phyloP scores from a whole-genome alignment of 1,140 invertebrate species.

The Leguminivora glycinivorella region DNA sequence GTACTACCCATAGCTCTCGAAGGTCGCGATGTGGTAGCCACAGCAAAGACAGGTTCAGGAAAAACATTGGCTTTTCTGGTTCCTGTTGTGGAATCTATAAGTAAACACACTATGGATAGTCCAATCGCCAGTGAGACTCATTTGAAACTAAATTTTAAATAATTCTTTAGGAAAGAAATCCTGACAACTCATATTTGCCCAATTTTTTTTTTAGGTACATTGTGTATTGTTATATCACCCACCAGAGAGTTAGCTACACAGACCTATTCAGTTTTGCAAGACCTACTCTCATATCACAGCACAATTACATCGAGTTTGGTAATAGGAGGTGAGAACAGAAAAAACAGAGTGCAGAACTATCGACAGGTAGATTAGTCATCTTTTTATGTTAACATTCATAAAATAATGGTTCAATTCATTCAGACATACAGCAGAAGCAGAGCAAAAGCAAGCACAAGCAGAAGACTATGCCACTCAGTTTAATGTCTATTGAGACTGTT shows the following conservation, averaged over 20 bases:
- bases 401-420: too few relatives aligned
- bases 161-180: too few relatives aligned
- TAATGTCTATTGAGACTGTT: too few relatives aligned
- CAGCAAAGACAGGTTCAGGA: constrained; percentile 93
- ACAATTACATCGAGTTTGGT: constrained; percentile 91
- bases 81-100: constrained; percentile 88
- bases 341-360: constrained; percentile 79
- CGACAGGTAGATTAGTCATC: constrained; percentile 45
- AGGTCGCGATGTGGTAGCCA: constrained; percentile 94
- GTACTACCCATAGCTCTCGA: constrained; percentile 87
- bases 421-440: too few relatives aligned
- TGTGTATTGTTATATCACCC: constrained; percentile 93
- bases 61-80: constrained; percentile 89
- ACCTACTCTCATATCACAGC: constrained; percentile 89
- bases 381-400: background rate
- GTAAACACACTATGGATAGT: constrained; percentile 84
- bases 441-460: too few relatives aligned
- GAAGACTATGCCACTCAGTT: too few relatives aligned
- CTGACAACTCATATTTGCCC: too few relatives aligned
- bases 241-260: constrained; percentile 95
- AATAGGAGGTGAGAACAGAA: constrained; percentile 91
- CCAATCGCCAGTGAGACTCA: constrained; percentile 83
- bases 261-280: constrained; percentile 92
- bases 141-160: background rate
- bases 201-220: constrained; percentile 80